Conservation (phyloP, 2,113 vertebrate species). For the Galemys pyrenaicus region DNA sequence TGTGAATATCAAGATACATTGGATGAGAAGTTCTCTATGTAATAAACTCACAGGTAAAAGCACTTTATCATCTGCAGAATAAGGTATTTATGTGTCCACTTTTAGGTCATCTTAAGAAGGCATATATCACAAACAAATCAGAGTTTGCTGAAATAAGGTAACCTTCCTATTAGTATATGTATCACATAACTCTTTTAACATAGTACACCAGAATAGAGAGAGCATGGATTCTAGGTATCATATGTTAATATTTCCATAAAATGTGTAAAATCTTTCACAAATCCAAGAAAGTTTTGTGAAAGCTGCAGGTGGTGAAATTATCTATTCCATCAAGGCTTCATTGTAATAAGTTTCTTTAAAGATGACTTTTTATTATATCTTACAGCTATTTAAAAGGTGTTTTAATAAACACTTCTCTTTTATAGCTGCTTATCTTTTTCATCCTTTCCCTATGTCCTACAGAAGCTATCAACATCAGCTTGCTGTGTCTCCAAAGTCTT, state of each 20-base stretch:
- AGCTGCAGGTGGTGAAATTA: constrained; percentile 79
- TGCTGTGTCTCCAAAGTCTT: constrained; percentile 81
- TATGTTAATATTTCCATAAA: constrained; percentile 55
- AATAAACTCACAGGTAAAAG: background rate
- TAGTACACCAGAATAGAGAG: background rate
- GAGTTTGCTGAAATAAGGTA: background rate
- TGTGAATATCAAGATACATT: background rate
- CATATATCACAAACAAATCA: background rate
- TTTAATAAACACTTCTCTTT: constrained; percentile 84
- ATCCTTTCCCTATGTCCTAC: constrained; percentile 66
- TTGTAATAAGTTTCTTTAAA: constrained; percentile 82
- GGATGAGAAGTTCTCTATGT: background rate
- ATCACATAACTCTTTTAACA: background rate
- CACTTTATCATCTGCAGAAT: background rate
- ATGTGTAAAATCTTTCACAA: constrained; percentile 58
- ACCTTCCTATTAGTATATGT: background rate
- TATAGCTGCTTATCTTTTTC: constrained; percentile 79
- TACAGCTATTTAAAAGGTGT: constrained; percentile 79
- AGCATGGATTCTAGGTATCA: background rate
- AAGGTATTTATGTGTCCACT: background rate
- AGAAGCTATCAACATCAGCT: constrained; percentile 78
- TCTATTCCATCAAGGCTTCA: constrained; percentile 70
- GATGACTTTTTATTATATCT: constrained; percentile 75
- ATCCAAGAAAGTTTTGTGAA: constrained; percentile 69
- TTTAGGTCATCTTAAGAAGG: background rate